Conservation (phyloP, 2,888 invertebrate genomes). For the Rambutsinella grinnellia region DNA sequence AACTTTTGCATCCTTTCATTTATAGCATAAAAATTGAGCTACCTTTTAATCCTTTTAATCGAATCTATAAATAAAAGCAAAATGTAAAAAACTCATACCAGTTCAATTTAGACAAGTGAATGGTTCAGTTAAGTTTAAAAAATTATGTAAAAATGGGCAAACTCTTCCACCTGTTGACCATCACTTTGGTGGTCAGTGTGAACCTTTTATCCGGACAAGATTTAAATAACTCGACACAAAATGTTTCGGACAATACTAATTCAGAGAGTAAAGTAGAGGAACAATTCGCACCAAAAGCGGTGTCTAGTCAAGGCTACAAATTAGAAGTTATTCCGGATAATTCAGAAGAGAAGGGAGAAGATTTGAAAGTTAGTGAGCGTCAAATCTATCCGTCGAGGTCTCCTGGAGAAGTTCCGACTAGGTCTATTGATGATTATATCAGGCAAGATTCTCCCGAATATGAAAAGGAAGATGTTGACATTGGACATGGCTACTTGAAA, state of each 20-base stretch:
- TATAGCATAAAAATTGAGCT: too few relatives aligned
- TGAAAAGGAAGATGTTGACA: constrained; percentile 19
- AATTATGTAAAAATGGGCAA: too few relatives aligned
- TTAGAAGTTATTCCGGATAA: constrained; percentile 25
- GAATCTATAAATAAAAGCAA: too few relatives aligned
- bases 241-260: constrained; percentile 16
- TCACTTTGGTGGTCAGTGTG: too few relatives aligned
- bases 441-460: constrained; percentile 23
- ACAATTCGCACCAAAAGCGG: constrained; percentile 2
- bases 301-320: constrained; percentile 30
- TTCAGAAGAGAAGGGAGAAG: constrained; percentile 6
- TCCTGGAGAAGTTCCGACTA: neutral
- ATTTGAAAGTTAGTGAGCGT: constrained; percentile 2
- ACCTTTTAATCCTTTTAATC: too few relatives aligned
- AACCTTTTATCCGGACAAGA: too few relatives aligned
- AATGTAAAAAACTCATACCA: too few relatives aligned
- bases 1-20: too few relatives aligned
- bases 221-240: neutral
- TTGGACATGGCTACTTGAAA: neutral
- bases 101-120: too few relatives aligned
- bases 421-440: constrained; percentile 9
- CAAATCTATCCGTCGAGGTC: constrained; percentile 2
- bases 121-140: too few relatives aligned
- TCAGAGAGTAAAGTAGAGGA: constrained; percentile 28
- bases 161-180: too few relatives aligned